Evolutionary conservation across 2,888 invertebrate genomes (phyloP), one percentile per base, ranked within the genome.

Genomic region (Drosophila histrio): DNA sequence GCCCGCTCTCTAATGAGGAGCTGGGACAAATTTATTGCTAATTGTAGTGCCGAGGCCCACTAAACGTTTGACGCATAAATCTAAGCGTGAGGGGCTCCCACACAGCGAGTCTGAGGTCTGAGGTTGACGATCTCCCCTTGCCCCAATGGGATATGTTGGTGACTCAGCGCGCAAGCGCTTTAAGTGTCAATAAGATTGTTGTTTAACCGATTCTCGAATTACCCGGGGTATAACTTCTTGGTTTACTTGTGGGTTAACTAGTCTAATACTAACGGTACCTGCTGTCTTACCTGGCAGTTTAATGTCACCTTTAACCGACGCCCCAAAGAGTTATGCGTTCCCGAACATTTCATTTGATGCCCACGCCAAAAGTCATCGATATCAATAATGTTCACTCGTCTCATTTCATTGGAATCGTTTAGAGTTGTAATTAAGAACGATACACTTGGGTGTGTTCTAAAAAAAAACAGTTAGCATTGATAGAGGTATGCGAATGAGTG

Each of bases 11-110:
- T 66, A 77, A 79, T 76, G 80, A 79, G 63, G 44, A 30, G 50
- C 58, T 44, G 46, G 46, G 61, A 84, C 88, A 84, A 86, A 87
- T 87, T 89, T 88, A 87, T 87, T 77, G 89, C 77, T 89, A 88
- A 87, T 89, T 87, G 82, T 72, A 58, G 66, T 61, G 64, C 76
- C 78, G 59, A 63, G 41, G 24, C 24, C 21, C 54, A 80, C 77
- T 84, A 84, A 80, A 80, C 74, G 84, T 52, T 81, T 65, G 49
- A 54, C 52, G 58, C 62, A 75, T 79, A 80, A 79, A 82, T 76
- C 62, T 53, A 13, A 61, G 36, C 59, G 56, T 39, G 38, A 61
- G 52, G 41, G 52, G 41, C 77, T 63, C 72, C 74, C 82, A 79
- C 85, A 77, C 77, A 70, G 26, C 38, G 38, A 26, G 15, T 17